Base-by-base conservation (phyloP, 2,797 vertebrate genomes). In the Crax fasciolata region DNA sequence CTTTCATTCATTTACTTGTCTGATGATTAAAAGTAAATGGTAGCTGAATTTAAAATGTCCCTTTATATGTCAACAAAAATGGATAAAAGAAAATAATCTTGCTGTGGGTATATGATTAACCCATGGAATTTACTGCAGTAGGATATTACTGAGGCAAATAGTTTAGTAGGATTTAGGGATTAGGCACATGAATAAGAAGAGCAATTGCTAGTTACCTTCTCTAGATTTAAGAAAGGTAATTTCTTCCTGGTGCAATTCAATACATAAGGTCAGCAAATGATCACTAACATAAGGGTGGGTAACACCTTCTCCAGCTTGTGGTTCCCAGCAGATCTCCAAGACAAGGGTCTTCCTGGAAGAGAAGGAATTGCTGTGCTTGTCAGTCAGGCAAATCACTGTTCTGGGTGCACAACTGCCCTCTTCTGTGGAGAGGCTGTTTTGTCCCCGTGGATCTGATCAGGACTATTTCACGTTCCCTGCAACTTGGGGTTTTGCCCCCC, bases 121-220 rank as follows among this genome's bases (percentile, higher is more conserved):
- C 81, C 73, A 10, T 92, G 96, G 97, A 97, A 97, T 97, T 97
- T 97, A 97, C 96, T 97, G 96, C 96, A 88, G 87, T 35, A 70
- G 79, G 93, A 96, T 92, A 90, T 95, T 92, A 95, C 93, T 68
- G 91, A 94, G 65, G 63, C 96, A 97, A 93, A 93, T 87, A 72
- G 48, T 94, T 97, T 93, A 86, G 95, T 92, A 97, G 94, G 95
- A 96, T 95, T 97, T 96, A 95, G 74, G 72, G 96, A 97, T 97
- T 97, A 97, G 77, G 80, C 92, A 83, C 72, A 94, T 90, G 93
- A 93, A 96, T 92, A 94, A 90, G 82, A 89, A 28, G 15, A 88
- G 74, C 83, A 30, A 77, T 94, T 94, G n/a, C 72, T 82, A 61
- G 85, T 82, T 84, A 82, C 91, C 88, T 74, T 73, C 80, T 84